Base-by-base conservation (phyloP, 2,797 vertebrate species). In the Poecilia wingei region DNA sequence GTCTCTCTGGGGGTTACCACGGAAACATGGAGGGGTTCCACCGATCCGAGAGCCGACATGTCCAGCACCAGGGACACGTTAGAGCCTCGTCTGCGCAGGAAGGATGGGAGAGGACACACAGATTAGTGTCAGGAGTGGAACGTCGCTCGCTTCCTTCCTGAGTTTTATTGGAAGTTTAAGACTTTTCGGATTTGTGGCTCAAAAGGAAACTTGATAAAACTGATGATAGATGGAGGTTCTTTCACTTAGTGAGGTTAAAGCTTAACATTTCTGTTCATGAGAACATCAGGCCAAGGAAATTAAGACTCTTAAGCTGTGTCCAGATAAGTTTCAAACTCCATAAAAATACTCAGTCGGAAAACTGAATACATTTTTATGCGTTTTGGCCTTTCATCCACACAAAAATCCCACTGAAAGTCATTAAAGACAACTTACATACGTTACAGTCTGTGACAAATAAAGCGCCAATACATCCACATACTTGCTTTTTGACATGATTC, bases 41-140 rank as follows among this genome's bases (percentile, higher is more conserved):
- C 94, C 0, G 91, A 95, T 72, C 97, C 97, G 79, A 99, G 92
- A 28, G 96, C 95, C 75, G 96, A 97, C 98, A 99, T 98, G 90
- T 99, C 98, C 95, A 99, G 77, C 25, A 98, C 98, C 86, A 99
- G 94, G 0, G 98, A 99, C 7, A 99, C 98, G 0, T 99, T 99
- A n/a, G 98, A 99, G 64, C 98, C 98, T 64, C 98, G 96, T 83
- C 98, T 99, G 90, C 0, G 39, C 53, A 51, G 45, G 55, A 53
- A 16, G 39, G 41, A 66, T 4, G 33, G n/a, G n/a, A 55, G 55
- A 57, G 25, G 49, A 71, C 41, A 14, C 22, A 70, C 39, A 36
- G 69, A 43, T 43, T 36, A 72, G 14, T 36, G n/a, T 76, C 49
- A 74, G n/a, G 57, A 36, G 33, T 70, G 73, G 47, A 72, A 25